Conservation (phyloP, 2,797 vertebrate genomes). For the Chanos chanos region DNA sequence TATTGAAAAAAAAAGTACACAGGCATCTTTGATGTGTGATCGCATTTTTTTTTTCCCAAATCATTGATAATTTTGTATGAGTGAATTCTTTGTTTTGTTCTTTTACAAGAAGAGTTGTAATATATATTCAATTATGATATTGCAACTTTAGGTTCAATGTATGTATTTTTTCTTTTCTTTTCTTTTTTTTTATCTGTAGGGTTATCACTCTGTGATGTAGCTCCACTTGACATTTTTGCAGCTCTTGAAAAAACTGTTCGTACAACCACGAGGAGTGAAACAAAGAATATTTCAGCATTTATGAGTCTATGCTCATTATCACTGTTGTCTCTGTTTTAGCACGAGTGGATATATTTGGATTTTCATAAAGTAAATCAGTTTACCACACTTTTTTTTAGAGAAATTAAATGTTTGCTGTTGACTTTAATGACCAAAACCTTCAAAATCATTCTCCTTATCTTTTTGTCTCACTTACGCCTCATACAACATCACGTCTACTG, state of each 20-base stretch:
- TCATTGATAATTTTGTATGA: slow-evolving; percentile 28
- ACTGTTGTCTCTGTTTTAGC: slow-evolving; percentile 35
- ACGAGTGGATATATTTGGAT: slow-evolving; percentile 38
- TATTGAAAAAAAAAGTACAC: slow-evolving; percentile 39
- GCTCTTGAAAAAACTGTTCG: slow-evolving; percentile 34
- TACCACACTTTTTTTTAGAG: slow-evolving; percentile 42
- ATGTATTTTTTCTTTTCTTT: not conserved
- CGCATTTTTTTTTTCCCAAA: slow-evolving; percentile 16
- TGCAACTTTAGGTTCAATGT: slow-evolving; percentile 14
- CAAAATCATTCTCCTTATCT: slow-evolving; percentile 1
- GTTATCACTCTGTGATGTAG: slow-evolving; percentile 25
- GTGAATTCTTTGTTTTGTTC: slow-evolving; percentile 27
- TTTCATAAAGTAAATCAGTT: slow-evolving; percentile 46
- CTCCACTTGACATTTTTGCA: slow-evolving; percentile 30
- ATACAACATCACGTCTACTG: not conserved
- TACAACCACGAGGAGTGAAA: slow-evolving; percentile 14
- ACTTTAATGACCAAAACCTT: slow-evolving; percentile 17
- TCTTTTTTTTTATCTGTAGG: slow-evolving; percentile 11
- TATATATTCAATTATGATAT: slow-evolving; percentile 37
- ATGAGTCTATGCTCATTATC: slow-evolving; percentile 25
- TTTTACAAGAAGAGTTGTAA: slow-evolving; percentile 49
- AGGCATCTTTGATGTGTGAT: slow-evolving; percentile 39
- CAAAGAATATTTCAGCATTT: slow-evolving; percentile 29
- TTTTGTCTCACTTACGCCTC: not conserved
- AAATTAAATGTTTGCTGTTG: slow-evolving; percentile 41